Percentiles rank a stretch among this genome's conserved stretches.
Evolutionary conservation across 2,888 invertebrate genomes (phyloP).

Genomic region (Heliconius ismenius): DNA sequence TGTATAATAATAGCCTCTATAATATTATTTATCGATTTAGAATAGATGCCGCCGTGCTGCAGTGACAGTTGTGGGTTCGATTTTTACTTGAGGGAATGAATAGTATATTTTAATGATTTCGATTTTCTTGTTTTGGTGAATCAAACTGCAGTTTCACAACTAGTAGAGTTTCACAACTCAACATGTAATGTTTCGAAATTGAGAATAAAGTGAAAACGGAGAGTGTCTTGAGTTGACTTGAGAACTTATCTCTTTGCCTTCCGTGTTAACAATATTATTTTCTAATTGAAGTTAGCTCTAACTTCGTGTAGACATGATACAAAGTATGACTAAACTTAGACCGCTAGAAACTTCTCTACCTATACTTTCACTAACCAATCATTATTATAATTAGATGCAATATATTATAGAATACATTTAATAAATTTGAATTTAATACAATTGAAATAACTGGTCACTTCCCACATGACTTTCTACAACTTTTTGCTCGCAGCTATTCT

Average conservation of each 20-base stretch:
- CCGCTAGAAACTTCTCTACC: neutral
- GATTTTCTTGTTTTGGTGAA: neutral
- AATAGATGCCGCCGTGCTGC: neutral
- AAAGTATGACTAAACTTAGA: neutral
- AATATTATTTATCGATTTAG: neutral
- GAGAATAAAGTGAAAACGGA: too few relatives aligned
- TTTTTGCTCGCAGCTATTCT: conserved; percentile 32
- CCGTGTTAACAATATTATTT: too few relatives aligned
- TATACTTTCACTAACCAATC: conserved; percentile 31
- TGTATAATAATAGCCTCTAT: neutral
- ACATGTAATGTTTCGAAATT: neutral
- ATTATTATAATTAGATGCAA: conserved; percentile 24
- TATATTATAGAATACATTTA: conserved; percentile 47
- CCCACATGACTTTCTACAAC: conserved; percentile 67
- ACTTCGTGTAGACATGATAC: neutral
- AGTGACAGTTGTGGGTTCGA: neutral
- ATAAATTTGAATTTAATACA: conserved; percentile 37
- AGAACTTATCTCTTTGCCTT: too few relatives aligned
- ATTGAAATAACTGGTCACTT: conserved; percentile 55
- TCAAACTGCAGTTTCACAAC: neutral
- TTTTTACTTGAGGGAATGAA: neutral
- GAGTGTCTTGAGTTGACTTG: too few relatives aligned
- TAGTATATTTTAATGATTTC: too few relatives aligned
- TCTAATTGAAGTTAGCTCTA: neutral
- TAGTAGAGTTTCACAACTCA: neutral